A percentile compares a stretch with the other conserved stretches of the same genome.
Conservation (phyloP, 2,113 vertebrate species). For the Balaeniceps rex region DNA sequence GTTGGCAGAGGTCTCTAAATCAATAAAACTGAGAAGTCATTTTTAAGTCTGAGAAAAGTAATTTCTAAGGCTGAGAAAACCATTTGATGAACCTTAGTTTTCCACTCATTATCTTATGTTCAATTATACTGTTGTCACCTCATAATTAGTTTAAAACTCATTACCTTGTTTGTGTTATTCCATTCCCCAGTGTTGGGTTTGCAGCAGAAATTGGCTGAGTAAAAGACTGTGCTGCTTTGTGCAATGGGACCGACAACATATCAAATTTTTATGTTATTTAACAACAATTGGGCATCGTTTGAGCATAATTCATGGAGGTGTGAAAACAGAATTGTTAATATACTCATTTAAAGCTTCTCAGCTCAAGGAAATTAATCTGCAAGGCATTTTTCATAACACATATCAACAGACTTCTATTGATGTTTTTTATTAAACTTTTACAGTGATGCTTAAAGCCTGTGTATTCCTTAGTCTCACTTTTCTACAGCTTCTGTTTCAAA, state of each 20-base stretch:
- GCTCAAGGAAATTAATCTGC: constrained; percentile 61
- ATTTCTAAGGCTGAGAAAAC: constrained; percentile 29
- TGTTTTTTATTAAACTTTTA: constrained; percentile 53
- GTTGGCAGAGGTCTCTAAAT: background rate
- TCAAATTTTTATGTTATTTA: constrained; percentile 57
- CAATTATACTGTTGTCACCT: constrained; percentile 61
- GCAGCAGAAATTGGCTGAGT: constrained; percentile 51
- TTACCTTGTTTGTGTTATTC: constrained; percentile 58
- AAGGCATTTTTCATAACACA: constrained; percentile 50
- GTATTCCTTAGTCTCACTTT: constrained; percentile 48
- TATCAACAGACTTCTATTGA: constrained; percentile 31
- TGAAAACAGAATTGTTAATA: constrained; percentile 62
- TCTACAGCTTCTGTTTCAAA: constrained; percentile 49
- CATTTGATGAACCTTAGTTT: constrained; percentile 9
- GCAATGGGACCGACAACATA: constrained; percentile 60
- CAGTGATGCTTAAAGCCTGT: constrained; percentile 5
- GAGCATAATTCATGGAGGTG: constrained; percentile 53
- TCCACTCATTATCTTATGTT: constrained; percentile 56
- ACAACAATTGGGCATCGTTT: constrained; percentile 47
- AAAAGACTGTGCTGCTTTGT: constrained; percentile 42
- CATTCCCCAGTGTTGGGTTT: constrained; percentile 40
- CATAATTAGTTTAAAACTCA: constrained; percentile 64
- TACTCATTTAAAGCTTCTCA: constrained; percentile 42
- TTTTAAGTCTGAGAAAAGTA: background rate
- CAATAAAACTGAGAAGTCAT: background rate